Evolutionary conservation across 2,888 invertebrate species (phyloP), one percentile per base, ranked within the genome.

Genomic region (Petrophora chlorosata): DNA sequence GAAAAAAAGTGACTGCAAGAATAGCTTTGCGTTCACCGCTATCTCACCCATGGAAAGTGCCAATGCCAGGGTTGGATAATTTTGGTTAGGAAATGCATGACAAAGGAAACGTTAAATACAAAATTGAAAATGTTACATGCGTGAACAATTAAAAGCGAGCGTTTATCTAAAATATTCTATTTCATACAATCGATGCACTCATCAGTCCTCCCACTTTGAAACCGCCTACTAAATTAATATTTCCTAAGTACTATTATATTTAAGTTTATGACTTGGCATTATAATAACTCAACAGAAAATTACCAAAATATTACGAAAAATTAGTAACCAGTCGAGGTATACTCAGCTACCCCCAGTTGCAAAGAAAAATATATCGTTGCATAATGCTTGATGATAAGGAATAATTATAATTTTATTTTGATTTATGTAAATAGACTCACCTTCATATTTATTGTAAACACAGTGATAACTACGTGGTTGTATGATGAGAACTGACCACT

Each of bases 391-490:
- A 0, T 12, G 10, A 7, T 5, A 17, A 10, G 7, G n/a, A 2
- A 12, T 26, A 3, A 16, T 15, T 14, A 17, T 17, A 13, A 15
- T 9, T n/a, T 15, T 1, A 13, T 23, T 13, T 32, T 40, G 13
- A 35, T 13, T 2, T 9, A 38, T 36, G 13, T 16, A 26, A 19
- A 40, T 19, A 19, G 15, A 56, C 59, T 59, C 33, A 59, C 59
- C 59, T 56, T 54, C 59, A 59, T 59, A 15, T 23, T 56, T 13
- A 40, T 8, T 26, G 17, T 35, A 28, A 53, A 22, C 30, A 49
- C 43, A 29, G 26, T 35, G 22, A 15, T 32, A 40, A 22, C 26
- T 34, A 19, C 10, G 12, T 30, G 19, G 16, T 16, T 5, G 23
- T 26, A 2, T 25, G 43, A 23, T 35, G 15, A 30, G 12, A 28